These are phyloP conservation scores for Hydrocynus forskahlii DNA, from an alignment of 2,797 vertebrate species.

Conservation along the genomic window DNA sequence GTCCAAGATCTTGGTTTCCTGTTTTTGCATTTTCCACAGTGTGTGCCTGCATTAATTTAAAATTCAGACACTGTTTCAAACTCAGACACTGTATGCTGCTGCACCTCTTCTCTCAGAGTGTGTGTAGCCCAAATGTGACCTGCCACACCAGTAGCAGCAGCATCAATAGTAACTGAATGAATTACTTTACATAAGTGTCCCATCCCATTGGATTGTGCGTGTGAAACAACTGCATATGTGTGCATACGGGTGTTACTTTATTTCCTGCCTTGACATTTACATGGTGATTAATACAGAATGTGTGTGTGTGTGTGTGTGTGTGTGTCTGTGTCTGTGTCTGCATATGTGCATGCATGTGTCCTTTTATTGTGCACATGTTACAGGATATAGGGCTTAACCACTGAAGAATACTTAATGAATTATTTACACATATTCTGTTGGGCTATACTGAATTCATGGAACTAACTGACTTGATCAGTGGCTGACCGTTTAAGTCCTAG, in stretches of 20 bases:
- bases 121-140: constrained; percentile 17
- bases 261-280: constrained; percentile 35
- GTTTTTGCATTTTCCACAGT: too few relatives aligned
- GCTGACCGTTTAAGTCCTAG: not conserved
- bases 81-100: not conserved
- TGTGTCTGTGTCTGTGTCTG: not conserved
- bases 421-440: too few relatives aligned
- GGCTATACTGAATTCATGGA: too few relatives aligned
- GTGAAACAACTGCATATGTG: not conserved
- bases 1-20: too few relatives aligned
- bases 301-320: not conserved
- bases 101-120: not conserved
- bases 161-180: constrained; percentile 28
- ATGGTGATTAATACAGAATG: not conserved
- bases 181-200: constrained; percentile 20
- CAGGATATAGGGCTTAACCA: not conserved
- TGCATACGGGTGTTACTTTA: constrained; percentile 16
- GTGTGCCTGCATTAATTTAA: not conserved
- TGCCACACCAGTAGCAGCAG: constrained; percentile 8
- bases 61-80: not conserved
- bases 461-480: too few relatives aligned
- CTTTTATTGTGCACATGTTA: not conserved
- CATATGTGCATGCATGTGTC: not conserved
- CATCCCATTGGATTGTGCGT: not conserved
- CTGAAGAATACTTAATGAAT: too few relatives aligned